These are phyloP conservation scores for Palythoa heliodiscus DNA, from an alignment of 92 coral and sea anemone genomes.

Conservation along the genomic window DNA sequence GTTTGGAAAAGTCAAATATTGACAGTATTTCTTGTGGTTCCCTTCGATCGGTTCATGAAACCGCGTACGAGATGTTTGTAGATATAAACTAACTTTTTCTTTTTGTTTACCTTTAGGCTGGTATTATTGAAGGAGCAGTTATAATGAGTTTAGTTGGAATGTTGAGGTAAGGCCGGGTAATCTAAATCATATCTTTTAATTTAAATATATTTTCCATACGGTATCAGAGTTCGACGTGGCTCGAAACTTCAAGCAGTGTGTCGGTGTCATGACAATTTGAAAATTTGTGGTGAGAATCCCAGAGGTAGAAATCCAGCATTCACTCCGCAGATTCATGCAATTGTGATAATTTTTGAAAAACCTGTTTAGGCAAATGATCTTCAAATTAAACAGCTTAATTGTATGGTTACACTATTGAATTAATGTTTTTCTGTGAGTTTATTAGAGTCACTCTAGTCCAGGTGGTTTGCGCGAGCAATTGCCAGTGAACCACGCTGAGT, in stretches of 20 bases:
- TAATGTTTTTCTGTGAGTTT: too few species aligned
- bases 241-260: neutral
- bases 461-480: too few species aligned
- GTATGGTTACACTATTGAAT: too few species aligned
- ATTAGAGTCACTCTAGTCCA: too few species aligned
- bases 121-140: constrained; percentile 85
- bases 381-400: too few species aligned
- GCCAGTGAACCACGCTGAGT: too few species aligned
- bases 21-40: neutral
- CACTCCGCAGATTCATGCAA: neutral
- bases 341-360: neutral
- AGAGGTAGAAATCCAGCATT: neutral
- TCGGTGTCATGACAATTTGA: constrained; percentile 25
- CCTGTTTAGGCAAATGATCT: too few species aligned
- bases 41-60: neutral
- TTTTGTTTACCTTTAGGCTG: constrained; percentile 70
- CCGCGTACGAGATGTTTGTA: neutral
- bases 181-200: neutral
- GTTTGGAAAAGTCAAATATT: constrained; percentile 46
- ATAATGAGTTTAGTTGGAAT: constrained; percentile 87
- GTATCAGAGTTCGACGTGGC: constrained; percentile 25
- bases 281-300: neutral
- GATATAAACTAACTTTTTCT: neutral
- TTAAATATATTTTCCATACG: constrained; percentile 12
- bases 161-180: constrained; percentile 69